Evolutionary conservation across 2,797 vertebrate genomes (phyloP).

Genomic region (Dipus sagitta): DNA sequence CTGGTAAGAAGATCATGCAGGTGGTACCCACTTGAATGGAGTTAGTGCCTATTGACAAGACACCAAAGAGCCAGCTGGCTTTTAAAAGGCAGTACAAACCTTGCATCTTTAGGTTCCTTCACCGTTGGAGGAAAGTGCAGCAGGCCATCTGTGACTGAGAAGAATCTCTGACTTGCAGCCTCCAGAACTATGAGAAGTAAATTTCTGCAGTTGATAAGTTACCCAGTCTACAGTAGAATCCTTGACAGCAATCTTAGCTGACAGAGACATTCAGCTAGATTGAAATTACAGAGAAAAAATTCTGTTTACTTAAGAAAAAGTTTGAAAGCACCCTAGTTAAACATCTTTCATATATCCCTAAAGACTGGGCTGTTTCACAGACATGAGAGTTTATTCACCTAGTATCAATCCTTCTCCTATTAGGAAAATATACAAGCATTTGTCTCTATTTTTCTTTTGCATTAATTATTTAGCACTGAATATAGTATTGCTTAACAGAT

Average conservation of each 20-base stretch:
- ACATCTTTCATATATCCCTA: neutral
- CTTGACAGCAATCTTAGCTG: neutral
- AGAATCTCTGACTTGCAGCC: neutral
- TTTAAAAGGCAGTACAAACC: neutral
- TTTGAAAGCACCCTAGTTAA: slow-evolving; percentile 7
- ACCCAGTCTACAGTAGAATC: too few species aligned
- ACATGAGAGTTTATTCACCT: slow-evolving; percentile 1
- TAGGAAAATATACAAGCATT: slow-evolving; percentile 36
- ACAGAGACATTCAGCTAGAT: neutral
- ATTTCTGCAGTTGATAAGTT: neutral
- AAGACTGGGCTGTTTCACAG: neutral
- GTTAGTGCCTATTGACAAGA: neutral
- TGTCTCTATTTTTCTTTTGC: slow-evolving; percentile 10
- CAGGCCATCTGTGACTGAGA: neutral
- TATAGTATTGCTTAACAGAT: slow-evolving; percentile 53
- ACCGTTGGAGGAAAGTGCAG: neutral
- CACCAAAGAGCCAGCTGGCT: neutral
- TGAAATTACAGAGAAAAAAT: neutral
- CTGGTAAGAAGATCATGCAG: neutral
- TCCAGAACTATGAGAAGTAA: neutral
- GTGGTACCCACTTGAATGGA: too few species aligned
- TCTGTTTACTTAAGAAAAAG: neutral
- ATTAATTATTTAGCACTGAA: slow-evolving; percentile 55
- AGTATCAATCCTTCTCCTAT: slow-evolving; percentile 22
- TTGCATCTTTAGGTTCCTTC: neutral